phyloP scores from a whole-genome alignment of 2,888 invertebrate genomes.

The Anorthoa munda region DNA sequence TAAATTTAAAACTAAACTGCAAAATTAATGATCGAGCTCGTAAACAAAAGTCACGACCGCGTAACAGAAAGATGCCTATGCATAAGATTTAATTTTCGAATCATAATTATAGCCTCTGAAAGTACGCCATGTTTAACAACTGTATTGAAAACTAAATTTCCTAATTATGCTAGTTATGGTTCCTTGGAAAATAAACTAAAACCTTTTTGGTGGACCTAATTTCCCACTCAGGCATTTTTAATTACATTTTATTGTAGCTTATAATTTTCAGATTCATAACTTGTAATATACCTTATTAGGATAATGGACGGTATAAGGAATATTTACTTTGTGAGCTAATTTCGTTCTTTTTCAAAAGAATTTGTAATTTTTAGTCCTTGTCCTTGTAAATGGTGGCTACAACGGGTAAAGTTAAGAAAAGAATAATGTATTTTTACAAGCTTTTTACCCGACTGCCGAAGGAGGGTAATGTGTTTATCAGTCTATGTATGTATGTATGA shows the following conservation, averaged over 20 bases:
- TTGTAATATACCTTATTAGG: constrained; percentile 14
- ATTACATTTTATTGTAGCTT: neutral
- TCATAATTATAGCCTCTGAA: no score
- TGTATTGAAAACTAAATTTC: neutral
- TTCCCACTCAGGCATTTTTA: neutral
- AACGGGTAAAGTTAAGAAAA: constrained; percentile 5
- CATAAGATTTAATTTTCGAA: no score
- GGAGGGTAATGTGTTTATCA: no score
- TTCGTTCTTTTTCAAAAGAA: neutral
- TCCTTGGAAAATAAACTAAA: neutral
- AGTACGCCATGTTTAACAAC: no score
- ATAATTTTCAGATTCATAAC: constrained; percentile 24
- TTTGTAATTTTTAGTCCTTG: neutral
- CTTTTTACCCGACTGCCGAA: no score
- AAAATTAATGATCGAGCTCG: no score
- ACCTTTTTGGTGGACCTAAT: neutral
- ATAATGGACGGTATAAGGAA: neutral
- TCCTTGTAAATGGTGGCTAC: neutral
- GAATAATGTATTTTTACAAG: neutral
- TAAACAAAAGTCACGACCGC: no score
- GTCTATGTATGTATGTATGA: no score
- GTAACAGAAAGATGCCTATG: no score
- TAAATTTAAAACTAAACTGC: no score
- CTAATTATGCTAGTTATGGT: neutral
- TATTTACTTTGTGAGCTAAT: neutral